Conservation (phyloP, 1,140 invertebrate species). For the Polypedilum pembai region DNA sequence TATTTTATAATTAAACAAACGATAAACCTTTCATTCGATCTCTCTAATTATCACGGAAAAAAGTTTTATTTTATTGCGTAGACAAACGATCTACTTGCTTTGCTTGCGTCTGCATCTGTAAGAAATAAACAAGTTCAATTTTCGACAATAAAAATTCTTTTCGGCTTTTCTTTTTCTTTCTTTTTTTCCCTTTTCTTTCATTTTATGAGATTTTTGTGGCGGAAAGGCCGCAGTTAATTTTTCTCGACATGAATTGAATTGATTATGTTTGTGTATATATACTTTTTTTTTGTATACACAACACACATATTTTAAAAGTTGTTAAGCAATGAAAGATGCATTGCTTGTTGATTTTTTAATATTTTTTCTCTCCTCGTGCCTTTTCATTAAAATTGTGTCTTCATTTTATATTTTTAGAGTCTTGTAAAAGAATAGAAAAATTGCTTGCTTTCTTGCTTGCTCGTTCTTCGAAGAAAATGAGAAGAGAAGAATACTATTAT, state of each 20-base stretch:
- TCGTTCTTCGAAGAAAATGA: no score
- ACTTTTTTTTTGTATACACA: not conserved
- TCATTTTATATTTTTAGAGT: no score
- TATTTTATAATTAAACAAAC: slow-evolving; percentile 26
- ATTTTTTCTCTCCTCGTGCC: not conserved
- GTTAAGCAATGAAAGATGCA: slow-evolving; percentile 12
- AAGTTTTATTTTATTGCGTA: slow-evolving; percentile 2
- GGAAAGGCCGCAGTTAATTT: slow-evolving; percentile 1
- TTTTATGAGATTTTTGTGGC: slow-evolving; percentile 18
- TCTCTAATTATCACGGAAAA: slow-evolving; percentile 22
- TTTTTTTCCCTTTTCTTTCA: not conserved
- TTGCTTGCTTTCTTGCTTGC: no score
- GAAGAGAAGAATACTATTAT: no score
- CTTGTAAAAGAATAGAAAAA: no score
- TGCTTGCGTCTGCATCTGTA: slow-evolving; percentile 11
- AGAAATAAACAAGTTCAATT: slow-evolving; percentile 24
- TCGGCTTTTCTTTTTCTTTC: not conserved
- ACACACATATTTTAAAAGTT: not conserved
- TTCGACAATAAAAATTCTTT: slow-evolving; percentile 19
- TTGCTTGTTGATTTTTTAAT: not conserved
- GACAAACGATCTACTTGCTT: slow-evolving; percentile 2
- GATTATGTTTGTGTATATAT: not conserved
- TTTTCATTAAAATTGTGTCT: no score
- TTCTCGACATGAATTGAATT: slow-evolving; percentile 18
- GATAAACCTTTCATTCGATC: slow-evolving; percentile 25